Evolutionary conservation across 1,140 invertebrate species (phyloP).

Genomic region (Brachionus paranguensis): DNA sequence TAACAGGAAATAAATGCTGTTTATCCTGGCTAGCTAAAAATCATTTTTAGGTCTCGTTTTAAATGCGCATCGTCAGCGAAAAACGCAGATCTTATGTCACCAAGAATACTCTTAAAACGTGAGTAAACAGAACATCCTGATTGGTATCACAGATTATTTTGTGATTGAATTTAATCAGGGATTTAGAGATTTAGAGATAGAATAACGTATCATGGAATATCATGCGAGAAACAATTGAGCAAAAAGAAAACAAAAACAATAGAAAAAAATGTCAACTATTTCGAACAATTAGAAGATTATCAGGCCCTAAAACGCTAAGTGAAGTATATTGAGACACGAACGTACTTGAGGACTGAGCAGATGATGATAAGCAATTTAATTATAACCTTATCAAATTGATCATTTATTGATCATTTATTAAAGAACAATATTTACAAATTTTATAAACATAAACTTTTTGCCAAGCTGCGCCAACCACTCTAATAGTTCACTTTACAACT

Average conservation of each 20-base stretch:
- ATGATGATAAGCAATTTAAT: constrained; percentile 33
- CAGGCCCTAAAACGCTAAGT: constrained; percentile 13
- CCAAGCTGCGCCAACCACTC: background rate
- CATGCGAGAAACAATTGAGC: background rate
- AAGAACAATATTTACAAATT: constrained; percentile 29
- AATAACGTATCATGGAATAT: constrained; percentile 14
- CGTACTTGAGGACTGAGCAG: background rate
- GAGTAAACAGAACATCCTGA: background rate
- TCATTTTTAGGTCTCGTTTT: background rate
- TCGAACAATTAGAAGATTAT: constrained; percentile 24
- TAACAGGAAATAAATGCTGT: too few species aligned
- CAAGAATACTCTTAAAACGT: background rate
- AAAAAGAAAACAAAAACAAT: background rate
- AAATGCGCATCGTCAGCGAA: background rate
- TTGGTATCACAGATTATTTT: constrained; percentile 4
- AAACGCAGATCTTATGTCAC: background rate
- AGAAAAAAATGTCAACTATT: constrained; percentile 24
- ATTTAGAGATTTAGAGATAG: background rate
- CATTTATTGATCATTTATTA: constrained; percentile 32
- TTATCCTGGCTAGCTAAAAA: too few species aligned
- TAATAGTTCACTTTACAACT: background rate
- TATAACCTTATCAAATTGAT: constrained; percentile 34
- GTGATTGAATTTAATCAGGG: constrained; percentile 21
- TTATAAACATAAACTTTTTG: constrained; percentile 1
- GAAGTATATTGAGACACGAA: constrained; percentile 30